phyloP scores from a whole-genome alignment of 2,113 vertebrate genomes.

The Eptesicus fuscus region DNA sequence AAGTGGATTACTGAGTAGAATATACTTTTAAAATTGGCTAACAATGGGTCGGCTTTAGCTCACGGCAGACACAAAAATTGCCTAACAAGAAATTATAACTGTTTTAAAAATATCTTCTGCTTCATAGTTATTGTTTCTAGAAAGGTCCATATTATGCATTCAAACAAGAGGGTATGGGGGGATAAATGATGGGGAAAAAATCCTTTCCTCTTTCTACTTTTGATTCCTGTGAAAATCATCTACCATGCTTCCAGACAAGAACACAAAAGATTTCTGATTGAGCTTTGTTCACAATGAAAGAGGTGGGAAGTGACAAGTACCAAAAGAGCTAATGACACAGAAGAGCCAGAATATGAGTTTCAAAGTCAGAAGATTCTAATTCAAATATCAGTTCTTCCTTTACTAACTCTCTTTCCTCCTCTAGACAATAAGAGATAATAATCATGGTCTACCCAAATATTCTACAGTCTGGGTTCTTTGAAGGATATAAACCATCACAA shows the following conservation, averaged over 20 bases:
- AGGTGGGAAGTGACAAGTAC: not conserved
- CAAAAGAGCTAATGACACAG: not conserved
- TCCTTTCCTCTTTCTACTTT: slow-evolving; percentile 15
- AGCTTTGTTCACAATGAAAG: slow-evolving; percentile 46
- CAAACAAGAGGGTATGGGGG: not conserved
- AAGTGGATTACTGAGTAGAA: not conserved
- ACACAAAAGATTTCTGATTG: slow-evolving; percentile 51
- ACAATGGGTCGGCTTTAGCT: not conserved
- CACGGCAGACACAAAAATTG: not conserved
- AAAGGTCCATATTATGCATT: not conserved
- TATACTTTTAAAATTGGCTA: slow-evolving; percentile 4
- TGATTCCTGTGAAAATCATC: slow-evolving; percentile 39
- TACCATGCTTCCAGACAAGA: not conserved
- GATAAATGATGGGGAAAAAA: not conserved
- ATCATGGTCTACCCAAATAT: not conserved
- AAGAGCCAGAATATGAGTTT: not conserved
- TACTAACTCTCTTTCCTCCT: not conserved
- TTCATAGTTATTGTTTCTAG: not conserved
- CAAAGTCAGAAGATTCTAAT: slow-evolving; percentile 3
- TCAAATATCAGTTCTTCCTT: slow-evolving; percentile 18
- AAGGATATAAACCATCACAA: not conserved
- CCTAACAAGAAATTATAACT: not conserved
- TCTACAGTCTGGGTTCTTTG: not conserved
- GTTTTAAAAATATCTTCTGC: not conserved
- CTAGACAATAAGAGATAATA: not conserved